These are phyloP conservation scores for Apteryx owenii DNA, from an alignment of 2,113 vertebrate species.

Conservation along the genomic window DNA sequence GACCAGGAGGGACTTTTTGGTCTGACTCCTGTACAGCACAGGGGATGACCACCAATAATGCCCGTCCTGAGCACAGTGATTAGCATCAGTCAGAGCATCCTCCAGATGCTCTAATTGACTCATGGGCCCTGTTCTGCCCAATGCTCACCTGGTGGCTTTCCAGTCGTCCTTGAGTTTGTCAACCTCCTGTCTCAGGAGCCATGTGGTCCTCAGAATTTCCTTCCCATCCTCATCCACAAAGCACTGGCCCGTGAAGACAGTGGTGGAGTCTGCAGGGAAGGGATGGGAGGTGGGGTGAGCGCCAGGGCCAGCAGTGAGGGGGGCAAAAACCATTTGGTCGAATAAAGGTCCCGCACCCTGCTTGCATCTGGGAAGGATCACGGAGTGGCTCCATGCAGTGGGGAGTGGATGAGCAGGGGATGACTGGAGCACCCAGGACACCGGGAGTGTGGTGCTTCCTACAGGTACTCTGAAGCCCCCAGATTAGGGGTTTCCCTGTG, in stretches of 20 bases:
- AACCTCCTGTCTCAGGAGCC: not conserved
- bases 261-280: not conserved
- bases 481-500: not conserved
- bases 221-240: accelerated
- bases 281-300: no score
- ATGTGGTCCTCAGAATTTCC: not conserved
- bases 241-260: accelerated
- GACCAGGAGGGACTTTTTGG: not conserved
- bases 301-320: not conserved
- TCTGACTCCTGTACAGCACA: not conserved
- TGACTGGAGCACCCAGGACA: no score
- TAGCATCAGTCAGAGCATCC: not conserved
- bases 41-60: no score
- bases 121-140: not conserved
- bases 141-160: not conserved
- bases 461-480: no score
- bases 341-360: no score
- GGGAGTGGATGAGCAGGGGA: no score
- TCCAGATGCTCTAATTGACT: not conserved
- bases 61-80: no score
- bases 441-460: no score
- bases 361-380: no score
- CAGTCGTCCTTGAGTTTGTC: accelerated
- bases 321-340: not conserved
- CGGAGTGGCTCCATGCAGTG: no score